Base-by-base conservation (phyloP, 2,113 vertebrate genomes). In the Leptocoma aspasia region DNA sequence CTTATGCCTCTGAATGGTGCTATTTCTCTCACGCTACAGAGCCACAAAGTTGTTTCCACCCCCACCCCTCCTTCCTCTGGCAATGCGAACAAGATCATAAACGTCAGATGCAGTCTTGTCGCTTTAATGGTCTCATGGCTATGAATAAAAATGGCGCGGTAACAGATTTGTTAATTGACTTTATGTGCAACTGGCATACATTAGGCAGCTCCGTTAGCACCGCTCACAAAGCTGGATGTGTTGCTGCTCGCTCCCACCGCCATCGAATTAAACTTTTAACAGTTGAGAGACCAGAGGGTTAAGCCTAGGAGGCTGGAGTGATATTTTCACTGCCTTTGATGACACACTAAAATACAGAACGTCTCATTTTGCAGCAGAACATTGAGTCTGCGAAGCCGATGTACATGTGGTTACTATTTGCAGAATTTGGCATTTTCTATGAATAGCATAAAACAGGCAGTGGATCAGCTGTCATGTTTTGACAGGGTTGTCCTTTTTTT, bases 381-480 rank as follows among this genome's bases (percentile, higher is more conserved):
- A 90, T 45, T 83, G 97, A 96, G 95, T 96, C 96, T 97, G 96
- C 28, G 92, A 97, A 97, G 94, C 94, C 94, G 76, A 90, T 77
- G 95, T 97, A 94, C 97, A 96, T 97, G 97, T 97, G 97, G 97
- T 97, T 98, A 97, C 98, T 98, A 97, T 98, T 98, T 98, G 97
- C 96, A 97, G 98, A 97, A 97, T 97, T 91, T 98, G 98, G 98
- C 98, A 97, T 98, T 98, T 98, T 98, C 97, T 97, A 96, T 95
- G 98, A 98, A 97, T 97, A 98, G 98, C 93, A 94, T 96, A 97
- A 98, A 97, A 93, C 96, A 97, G 97, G 96, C 97, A 97, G 97
- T 91, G 92, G 97, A 97, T 97, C 92, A 70, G 95, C 97, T 97
- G 97, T 98, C 95, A 95, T 97, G 95, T 98, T 98, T 97, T 98